Base-by-base conservation (phyloP, 2,113 vertebrate species). In the Muntiacus reevesi region DNA sequence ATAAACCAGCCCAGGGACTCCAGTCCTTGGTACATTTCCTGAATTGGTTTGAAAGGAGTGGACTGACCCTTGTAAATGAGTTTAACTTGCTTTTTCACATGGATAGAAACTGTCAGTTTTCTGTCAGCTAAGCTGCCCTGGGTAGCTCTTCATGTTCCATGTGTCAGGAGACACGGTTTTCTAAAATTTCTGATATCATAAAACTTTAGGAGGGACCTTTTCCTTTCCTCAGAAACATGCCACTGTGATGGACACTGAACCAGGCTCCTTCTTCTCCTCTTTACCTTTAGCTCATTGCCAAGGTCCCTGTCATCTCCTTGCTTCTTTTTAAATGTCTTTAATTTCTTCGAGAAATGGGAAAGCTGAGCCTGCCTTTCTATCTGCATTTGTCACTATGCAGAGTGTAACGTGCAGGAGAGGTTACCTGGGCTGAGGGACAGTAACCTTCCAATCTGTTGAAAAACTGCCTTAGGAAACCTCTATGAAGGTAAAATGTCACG, bases 11-110 rank as follows among this genome's bases (percentile, higher is more conserved):
- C 0, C 30, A 50, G 74, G n/a, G 10, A 47, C 55, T 16, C 13
- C 19, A 64, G 88, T 47, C 64, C 36, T 40, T 45, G 25, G 17
- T 28, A 23, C 33, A 6, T 15, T 47, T 82, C 78, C 62, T 33
- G 54, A 79, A 43, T 25, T 64, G 94, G n/a, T 87, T 95, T 98
- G 95, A 76, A 98, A 93, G 89, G 95, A 92, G 86, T 27, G 33
- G 93, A 87, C 78, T 97, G 97, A 98, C 97, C 97, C 97, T 97
- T 87, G 91, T 87, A 97, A 98, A 97, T 97, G 93, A 97, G 95
- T 97, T 97, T 96, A 96, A 97, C 96, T 95, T 91, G 94, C 89
- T 82, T 98, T 97, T 89, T 97, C 97, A 94, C 95, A 67, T 81
- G 97, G 97, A 85, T 95, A 87, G 91, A 84, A 95, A 47, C 95